Base-by-base conservation (phyloP, 2,797 vertebrate genomes). In the Lepus oiostolus region DNA sequence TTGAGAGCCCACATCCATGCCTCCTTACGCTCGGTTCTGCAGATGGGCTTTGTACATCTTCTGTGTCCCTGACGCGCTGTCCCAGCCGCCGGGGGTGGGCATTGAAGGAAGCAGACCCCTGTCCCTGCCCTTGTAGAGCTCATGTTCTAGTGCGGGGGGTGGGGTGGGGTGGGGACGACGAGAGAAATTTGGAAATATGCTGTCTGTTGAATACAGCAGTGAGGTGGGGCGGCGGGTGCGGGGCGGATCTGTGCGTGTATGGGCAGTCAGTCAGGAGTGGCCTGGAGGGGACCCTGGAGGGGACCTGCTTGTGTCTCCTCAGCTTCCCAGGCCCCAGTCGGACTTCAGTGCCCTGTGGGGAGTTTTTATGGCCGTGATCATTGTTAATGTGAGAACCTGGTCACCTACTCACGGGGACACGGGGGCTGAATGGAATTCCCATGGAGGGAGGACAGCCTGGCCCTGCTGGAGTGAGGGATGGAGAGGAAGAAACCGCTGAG, bases 321-420 rank as follows among this genome's bases (percentile, higher is more conserved):
- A n/a, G n/a, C 38, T 42, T 42, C 38, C 38, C 38, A 42, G 38
- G 38, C 38, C 38, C 38, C 38, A 42, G 68, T 83, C 72, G 89
- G 67, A n/a, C 50, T 81, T 86, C 76, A 72, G 85, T 82, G 32
- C 76, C 62, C 47, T 52, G 12, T 85, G 93, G 88, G 91, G 87
- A 87, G 47, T 79, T 89, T 84, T 84, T 83, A 62, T 65, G 80
- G 38, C 84, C 83, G n/a, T 38, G 47, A 76, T 58, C 87, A 35
- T 88, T 77, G 81, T 70, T 76, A 38, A 68, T 79, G 71, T 70
- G 21, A 83, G 77, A 93, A 38, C 22, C 2, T 0, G 24, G 26
- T 47, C 79, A 26, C 84, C 50, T 65, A 54, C 35, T 80, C 32
- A 10, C 16, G 22, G 21, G 72, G 32, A 47, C 11, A 0, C 3